Percentiles rank a stretch among this genome's conserved stretches.
These are phyloP conservation scores for Nephrotoma guestfalica DNA, from an alignment of 2,888 invertebrate species.

Conservation along the genomic window DNA sequence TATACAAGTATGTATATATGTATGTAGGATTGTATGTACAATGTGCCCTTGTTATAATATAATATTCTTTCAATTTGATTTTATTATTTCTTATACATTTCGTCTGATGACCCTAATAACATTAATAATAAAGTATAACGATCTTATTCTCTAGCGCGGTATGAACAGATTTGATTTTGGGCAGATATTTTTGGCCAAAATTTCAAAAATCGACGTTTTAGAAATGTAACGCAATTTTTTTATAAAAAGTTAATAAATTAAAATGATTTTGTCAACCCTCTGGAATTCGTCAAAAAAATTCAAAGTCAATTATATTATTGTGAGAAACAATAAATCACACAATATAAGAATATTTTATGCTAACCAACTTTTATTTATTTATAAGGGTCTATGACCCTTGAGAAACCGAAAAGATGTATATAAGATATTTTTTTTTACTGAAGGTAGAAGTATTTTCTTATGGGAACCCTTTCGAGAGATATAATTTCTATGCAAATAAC, in stretches of 20 bases:
- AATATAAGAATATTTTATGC: no score
- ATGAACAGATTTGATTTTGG: neutral
- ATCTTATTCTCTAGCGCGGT: neutral
- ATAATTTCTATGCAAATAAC: neutral
- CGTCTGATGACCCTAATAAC: neutral
- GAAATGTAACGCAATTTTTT: neutral
- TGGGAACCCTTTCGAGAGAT: neutral
- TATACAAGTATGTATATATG: neutral
- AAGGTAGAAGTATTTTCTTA: neutral
- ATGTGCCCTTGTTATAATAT: neutral
- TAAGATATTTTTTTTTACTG: neutral
- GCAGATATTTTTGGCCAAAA: neutral
- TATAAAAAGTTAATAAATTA: neutral
- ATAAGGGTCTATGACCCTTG: neutral
- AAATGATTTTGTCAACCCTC: neutral
- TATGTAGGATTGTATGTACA: neutral
- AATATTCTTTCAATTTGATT: neutral
- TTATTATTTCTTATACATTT: neutral
- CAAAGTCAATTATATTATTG: neutral
- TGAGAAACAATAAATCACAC: neutral
- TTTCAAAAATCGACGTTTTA: neutral
- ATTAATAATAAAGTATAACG: neutral
- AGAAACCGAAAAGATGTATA: neutral
- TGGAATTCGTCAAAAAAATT: neutral
- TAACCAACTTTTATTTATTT: neutral